Evolutionary conservation across 2,888 invertebrate species (phyloP), one percentile per base, ranked within the genome.

Genomic region (Drosophila silvestris): DNA sequence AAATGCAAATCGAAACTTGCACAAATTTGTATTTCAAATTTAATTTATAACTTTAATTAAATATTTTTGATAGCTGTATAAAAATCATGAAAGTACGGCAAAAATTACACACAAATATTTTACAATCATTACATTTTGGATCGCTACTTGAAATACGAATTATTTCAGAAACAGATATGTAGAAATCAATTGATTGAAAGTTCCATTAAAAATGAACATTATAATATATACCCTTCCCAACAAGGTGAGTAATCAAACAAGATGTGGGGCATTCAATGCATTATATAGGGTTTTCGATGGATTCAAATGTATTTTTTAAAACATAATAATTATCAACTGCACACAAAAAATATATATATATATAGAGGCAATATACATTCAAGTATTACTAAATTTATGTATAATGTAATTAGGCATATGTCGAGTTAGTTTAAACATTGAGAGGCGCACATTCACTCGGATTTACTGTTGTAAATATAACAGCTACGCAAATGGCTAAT

Each of bases 321-420:
- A 81, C 70, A 83, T 74, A 68, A 70, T 83, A 70, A 72, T 83
- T 82, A 70, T 82, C 57, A 76, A 73, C 76, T 82, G 85, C 64
- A 84, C 84, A 82, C 68, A 82, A 84, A 81, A 78, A 77, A 56
- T 41, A 41, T 41, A n/a, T 41, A 12, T 41, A 22, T 44, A 22
- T n/a, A 22, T 16, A 26, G 16, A 47, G 58, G 66, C 81, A 69
- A 60, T 68, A n/a, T 52, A 57, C 39, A 67, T 47, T 62, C 41
- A 63, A 12, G 44, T 71, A 66, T 74, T 61, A 61, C 75, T 79
- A 35, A 58, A 57, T 57, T 60, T 63, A 68, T 26, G 47, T 47
- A 47, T 74, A 67, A 73, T 33, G 51, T 51, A 61, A 35, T 44
- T 47, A 33, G 44, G 26, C 37, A 16, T 26, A 54, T 9, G 41